Conservation (phyloP, 2,113 vertebrate genomes). For the Sphyrna mokarran region DNA sequence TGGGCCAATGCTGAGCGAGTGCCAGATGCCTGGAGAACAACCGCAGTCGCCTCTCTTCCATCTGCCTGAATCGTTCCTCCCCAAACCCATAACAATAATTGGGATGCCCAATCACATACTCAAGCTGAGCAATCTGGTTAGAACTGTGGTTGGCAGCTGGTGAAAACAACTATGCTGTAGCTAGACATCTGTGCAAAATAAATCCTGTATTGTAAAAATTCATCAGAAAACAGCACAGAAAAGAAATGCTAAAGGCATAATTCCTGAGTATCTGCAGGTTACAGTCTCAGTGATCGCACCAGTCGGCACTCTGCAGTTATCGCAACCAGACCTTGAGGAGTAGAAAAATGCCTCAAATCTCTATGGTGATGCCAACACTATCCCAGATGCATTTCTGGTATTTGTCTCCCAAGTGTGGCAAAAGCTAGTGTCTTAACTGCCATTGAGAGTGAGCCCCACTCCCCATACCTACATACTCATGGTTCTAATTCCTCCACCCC, state of each 20-base stretch:
- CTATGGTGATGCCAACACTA: neutral
- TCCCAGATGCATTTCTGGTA: neutral
- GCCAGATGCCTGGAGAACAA: neutral
- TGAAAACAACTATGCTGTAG: neutral
- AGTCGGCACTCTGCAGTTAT: neutral
- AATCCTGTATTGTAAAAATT: neutral
- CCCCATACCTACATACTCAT: neutral
- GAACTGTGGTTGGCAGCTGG: neutral
- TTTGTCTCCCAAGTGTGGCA: neutral
- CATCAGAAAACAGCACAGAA: neutral
- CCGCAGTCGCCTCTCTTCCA: neutral
- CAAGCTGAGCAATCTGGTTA: slow-evolving; percentile 11
- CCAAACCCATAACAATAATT: neutral
- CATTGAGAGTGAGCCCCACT: neutral
- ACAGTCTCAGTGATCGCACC: neutral
- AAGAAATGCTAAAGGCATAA: neutral
- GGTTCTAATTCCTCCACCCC: neutral
- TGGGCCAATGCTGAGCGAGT: neutral
- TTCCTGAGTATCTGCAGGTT: neutral
- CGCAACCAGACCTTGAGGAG: neutral
- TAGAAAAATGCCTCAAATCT: neutral
- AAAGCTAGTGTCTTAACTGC: neutral
- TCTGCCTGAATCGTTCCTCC: neutral
- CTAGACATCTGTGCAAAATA: slow-evolving; percentile 12
- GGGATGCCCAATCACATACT: neutral